Conservation (phyloP, 2,113 vertebrate genomes). For the Brienomyrus longianalis region DNA sequence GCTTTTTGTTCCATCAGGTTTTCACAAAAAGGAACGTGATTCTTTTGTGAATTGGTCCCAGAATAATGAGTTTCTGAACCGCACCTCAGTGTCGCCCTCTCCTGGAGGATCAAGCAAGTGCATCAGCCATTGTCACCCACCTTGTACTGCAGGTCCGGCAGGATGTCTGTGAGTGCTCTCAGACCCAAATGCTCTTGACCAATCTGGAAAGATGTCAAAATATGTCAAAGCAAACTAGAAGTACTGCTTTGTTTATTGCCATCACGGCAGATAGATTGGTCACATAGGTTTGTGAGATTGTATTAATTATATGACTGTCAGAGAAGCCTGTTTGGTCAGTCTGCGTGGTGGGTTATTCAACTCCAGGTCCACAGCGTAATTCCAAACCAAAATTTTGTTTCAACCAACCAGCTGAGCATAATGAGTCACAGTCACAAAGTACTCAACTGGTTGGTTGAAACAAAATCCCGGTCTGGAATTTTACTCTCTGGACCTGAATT, state of each 20-base stretch:
- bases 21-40: not conserved
- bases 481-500: no score
- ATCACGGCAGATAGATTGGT: not conserved
- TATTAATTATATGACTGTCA: not conserved
- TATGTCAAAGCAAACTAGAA: not conserved
- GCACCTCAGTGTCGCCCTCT: not conserved
- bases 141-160: slow-evolving; percentile 96
- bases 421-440: no score
- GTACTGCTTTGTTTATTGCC: not conserved
- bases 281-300: not conserved
- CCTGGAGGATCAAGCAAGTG: not conserved
- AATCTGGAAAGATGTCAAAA: slow-evolving; percentile 59
- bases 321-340: not conserved
- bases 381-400: no score
- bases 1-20: not conserved
- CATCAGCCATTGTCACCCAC: slow-evolving; percentile 49
- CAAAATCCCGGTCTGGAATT: no score
- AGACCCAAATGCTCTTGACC: slow-evolving; percentile 91
- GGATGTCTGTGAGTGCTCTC: slow-evolving; percentile 89
- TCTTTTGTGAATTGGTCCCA: not conserved
- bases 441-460: no score
- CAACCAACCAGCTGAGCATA: no score
- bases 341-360: not conserved
- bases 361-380: no score
- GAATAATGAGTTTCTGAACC: not conserved